Base-by-base conservation (phyloP, 2,797 vertebrate species). In the Sternarchorhynchus goeldii region DNA sequence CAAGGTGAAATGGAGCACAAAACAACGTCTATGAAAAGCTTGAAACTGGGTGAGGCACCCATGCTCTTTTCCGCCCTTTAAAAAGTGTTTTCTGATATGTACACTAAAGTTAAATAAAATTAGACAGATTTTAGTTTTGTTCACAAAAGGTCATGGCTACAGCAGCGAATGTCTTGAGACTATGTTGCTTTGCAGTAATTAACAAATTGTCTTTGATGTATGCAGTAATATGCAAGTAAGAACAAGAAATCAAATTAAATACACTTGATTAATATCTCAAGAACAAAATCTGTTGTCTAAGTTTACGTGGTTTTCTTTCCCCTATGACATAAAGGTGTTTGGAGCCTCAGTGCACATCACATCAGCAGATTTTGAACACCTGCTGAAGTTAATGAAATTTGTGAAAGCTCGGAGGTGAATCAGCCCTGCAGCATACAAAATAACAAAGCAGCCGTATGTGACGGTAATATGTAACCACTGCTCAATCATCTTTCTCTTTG, bases 21-120 rank as follows among this genome's bases (percentile, higher is more conserved):
- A 21, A 45, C 25, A 25, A 25, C 25, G 67, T 79, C 41, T 55
- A 66, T 73, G 8, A 57, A 31, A 79, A 36, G 25, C 25, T 25
- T 4, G n/a, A 36, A 73, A 73, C 50, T 58, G 16, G 14, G 45
- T 50, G 10, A 50, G 8, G 8, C 3, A 50, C 45, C 45, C 45
- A 50, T 50, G 45, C 45, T 50, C 10, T 12, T 50, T 14, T 50
- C 2, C 10, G 10, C 45, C 45, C 45, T 50, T 50, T 50, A 50
- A 50, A 50, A 12, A 50, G 45, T 50, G 10, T 50, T 12, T 25
- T 12, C 12, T 50, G 8, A 50, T 12, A 50, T 50, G 45, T 12
- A 50, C 10, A 14, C 45, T 50, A 12, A 50, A 50, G 8, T 50
- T 50, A 12, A 50, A 12, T 14, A 50, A 2, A 12, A 25, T 25